phyloP scores from a whole-genome alignment of 2,888 invertebrate species.

The Drosophila algonquin region DNA sequence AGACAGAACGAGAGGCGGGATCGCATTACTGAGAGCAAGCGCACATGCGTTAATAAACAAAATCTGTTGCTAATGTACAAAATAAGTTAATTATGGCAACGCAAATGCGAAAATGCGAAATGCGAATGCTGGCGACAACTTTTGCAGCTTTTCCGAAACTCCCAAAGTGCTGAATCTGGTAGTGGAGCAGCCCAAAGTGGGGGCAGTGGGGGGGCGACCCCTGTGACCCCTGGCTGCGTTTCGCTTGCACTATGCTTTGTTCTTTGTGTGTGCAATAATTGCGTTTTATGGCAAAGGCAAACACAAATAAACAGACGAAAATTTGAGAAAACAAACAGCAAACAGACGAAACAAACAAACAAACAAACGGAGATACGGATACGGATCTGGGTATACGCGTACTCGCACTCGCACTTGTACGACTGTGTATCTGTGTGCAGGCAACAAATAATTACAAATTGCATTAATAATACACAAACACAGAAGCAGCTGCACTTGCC shows the following conservation, averaged over 20 bases:
- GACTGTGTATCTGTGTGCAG: neutral
- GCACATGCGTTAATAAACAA: conserved; percentile 75
- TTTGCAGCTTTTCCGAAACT: conserved; percentile 52
- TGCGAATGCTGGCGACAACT: conserved; percentile 56
- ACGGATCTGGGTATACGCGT: conserved; percentile 1
- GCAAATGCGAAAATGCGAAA: conserved; percentile 63
- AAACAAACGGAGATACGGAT: conserved; percentile 13
- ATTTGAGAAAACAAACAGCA: neutral
- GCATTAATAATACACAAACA: conserved; percentile 66
- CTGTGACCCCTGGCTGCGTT: conserved; percentile 20
- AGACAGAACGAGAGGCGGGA: conserved; percentile 30
- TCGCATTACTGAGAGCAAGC: conserved; percentile 51
- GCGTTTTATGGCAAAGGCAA: conserved; percentile 56
- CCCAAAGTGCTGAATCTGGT: conserved; percentile 1
- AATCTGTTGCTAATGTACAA: conserved; percentile 79
- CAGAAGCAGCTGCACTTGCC: neutral
- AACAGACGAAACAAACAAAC: neutral
- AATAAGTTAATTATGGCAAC: conserved; percentile 73
- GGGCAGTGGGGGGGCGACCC: neutral
- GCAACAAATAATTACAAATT: conserved; percentile 55
- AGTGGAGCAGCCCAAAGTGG: neutral
- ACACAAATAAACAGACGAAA: conserved; percentile 36
- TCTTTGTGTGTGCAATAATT: conserved; percentile 61
- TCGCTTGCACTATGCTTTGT: conserved; percentile 38
- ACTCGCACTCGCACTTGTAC: neutral